Base-by-base conservation (phyloP, 2,888 invertebrate genomes). In the Tyria jacobaeae region DNA sequence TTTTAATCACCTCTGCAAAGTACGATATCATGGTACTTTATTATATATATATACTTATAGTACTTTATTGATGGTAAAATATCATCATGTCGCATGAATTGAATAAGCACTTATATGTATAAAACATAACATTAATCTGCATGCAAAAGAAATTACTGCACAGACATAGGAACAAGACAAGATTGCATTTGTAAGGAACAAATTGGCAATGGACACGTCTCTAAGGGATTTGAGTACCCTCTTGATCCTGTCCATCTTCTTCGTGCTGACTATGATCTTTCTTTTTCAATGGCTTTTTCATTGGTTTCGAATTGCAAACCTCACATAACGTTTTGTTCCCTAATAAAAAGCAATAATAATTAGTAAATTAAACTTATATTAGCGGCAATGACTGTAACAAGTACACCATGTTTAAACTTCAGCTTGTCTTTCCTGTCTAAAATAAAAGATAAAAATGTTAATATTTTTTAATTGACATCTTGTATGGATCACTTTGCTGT, bases 261-360 rank as follows among this genome's bases (percentile, higher is more conserved):
- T 90, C 90, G 62, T 85, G 85, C 66, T 89, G 91, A 50, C 24
- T 81, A 94, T 95, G 55, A 74, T 92, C 92, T 83, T 93, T 92
- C 94, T 96, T 96, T 95, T 96, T 96, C 87, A 94, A 89, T 80
- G 95, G 91, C 92, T 95, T 97, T 94, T 96, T 96, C 90, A 95
- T 94, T 81, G 95, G 94, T 94, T 96, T 97, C 79, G 96, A 95
- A 94, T 95, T 96, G 95, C 97, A 97, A 90, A 96, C 95, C 92
- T 97, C 97, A 94, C 97, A 97, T 90, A 97, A 95, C 83, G 97
- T 97, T 96, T 97, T 97, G 96, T 97, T 97, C 97, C 97, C 97
- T 97, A 96, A 79, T 90, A 80, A 90, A 88, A 91, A 89, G 84
- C 84, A 87, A 84, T 60, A 12, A 81, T 41, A 37, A 80, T 88